Conservation (phyloP, 30 jellyfish, hydroid and myxozoan genomes). For the Morbakka virulenta region DNA sequence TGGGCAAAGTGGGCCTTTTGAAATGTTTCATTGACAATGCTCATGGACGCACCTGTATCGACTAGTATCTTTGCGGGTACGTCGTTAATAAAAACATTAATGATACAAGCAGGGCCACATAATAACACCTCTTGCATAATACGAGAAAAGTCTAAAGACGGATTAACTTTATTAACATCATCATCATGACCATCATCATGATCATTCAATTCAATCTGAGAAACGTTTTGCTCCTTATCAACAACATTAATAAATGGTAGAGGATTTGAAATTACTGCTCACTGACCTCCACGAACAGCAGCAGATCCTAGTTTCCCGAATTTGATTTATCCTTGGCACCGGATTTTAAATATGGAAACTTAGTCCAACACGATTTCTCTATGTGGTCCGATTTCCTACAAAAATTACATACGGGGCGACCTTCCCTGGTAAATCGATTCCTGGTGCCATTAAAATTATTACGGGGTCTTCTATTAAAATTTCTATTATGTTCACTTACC, state of each 20-base stretch:
- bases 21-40: no score
- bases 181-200: no score
- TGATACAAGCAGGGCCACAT: no score
- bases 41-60: slow-evolving; percentile 38
- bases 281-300: no score
- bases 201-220: no score
- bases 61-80: slow-evolving; percentile 27
- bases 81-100: no score
- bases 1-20: slow-evolving; percentile 5
- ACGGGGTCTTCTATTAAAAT: not conserved
- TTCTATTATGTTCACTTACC: not conserved
- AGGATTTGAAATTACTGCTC: no score
- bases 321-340: not conserved
- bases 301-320: slow-evolving; percentile 42
- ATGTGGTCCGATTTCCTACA: slow-evolving; percentile 25
- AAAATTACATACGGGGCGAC: slow-evolving; percentile 29
- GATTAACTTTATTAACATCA: no score
- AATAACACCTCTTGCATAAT: no score
- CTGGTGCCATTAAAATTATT: not conserved
- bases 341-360: slow-evolving; percentile 18
- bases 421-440: not conserved
- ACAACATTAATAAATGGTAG: slow-evolving; percentile 20
- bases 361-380: slow-evolving; percentile 11
- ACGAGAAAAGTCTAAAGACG: no score
- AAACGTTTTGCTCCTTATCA: no score